phyloP scores from a whole-genome alignment of 2,113 vertebrate genomes.

The Alces alces region DNA sequence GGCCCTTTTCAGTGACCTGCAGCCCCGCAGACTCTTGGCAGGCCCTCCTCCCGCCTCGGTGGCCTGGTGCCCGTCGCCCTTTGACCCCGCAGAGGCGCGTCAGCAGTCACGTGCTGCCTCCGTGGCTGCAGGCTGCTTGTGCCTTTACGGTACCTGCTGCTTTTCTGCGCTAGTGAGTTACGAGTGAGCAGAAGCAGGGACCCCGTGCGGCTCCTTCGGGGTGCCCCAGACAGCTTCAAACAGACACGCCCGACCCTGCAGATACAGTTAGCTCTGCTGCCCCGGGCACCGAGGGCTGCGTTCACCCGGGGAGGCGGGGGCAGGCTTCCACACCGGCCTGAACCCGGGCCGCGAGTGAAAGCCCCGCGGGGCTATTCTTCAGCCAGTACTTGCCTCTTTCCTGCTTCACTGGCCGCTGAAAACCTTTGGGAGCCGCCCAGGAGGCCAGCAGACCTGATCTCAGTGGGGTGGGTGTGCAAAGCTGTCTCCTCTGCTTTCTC shows the following conservation, averaged over 20 bases:
- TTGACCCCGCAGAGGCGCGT: neutral
- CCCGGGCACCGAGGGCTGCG: fast-evolving
- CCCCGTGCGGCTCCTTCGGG: fast-evolving
- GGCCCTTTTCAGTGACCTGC: fast-evolving
- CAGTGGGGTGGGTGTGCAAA: too few relatives aligned
- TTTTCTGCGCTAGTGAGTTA: neutral
- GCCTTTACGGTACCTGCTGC: too few relatives aligned
- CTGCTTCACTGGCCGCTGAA: neutral
- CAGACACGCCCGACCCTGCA: neutral
- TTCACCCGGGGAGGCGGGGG: fast-evolving
- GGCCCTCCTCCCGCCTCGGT: neutral
- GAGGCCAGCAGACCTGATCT: neutral
- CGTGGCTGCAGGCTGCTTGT: fast-evolving
- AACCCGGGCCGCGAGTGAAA: neutral
- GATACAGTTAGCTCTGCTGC: neutral
- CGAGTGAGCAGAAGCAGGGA: neutral
- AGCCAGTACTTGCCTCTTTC: neutral
- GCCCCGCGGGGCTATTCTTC: neutral
- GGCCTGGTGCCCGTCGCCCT: neutral
- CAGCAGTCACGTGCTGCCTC: too few relatives aligned
- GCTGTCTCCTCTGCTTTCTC: too few relatives aligned
- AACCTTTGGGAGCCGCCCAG: neutral
- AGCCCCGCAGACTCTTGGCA: neutral
- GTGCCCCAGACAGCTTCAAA: neutral
- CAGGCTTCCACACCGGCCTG: neutral